phyloP scores from a whole-genome alignment of 2,888 invertebrate genomes.

The Chrysotoxum bicinctum region DNA sequence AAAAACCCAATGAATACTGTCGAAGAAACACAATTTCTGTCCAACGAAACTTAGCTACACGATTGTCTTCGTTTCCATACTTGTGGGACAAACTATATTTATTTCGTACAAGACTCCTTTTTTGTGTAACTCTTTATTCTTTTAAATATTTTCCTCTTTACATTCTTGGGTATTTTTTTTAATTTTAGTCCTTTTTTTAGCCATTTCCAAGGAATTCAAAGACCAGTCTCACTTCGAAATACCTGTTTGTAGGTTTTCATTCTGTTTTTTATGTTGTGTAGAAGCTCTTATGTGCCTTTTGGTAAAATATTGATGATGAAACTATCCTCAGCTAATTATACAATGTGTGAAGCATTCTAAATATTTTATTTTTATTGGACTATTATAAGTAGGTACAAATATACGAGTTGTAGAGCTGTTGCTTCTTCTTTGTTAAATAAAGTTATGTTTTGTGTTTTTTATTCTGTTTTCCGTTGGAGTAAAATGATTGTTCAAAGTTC shows the following conservation, averaged over 20 bases:
- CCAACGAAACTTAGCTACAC: background rate
- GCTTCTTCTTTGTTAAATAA: no score
- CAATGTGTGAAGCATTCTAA: background rate
- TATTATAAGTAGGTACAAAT: background rate
- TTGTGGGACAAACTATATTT: background rate
- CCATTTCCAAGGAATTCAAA: background rate
- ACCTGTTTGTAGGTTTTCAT: background rate
- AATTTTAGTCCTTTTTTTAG: background rate
- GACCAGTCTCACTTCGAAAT: background rate
- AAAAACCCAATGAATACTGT: no score
- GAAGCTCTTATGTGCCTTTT: background rate
- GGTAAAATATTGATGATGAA: background rate
- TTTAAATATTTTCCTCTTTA: conserved; percentile 37
- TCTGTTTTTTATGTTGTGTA: background rate
- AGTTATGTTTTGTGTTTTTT: no score
- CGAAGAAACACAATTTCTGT: no score
- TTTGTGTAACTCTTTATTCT: conserved; percentile 42
- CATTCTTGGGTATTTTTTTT: conserved; percentile 28
- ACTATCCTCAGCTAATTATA: background rate
- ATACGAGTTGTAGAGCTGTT: no score
- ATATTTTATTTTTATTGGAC: background rate
- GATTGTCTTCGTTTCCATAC: background rate
- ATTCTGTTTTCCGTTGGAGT: no score
- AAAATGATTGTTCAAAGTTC: no score
- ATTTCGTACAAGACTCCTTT: background rate